These are phyloP conservation scores for Tachysurus fulvidraco DNA, from an alignment of 2,113 vertebrate genomes.

Conservation along the genomic window DNA sequence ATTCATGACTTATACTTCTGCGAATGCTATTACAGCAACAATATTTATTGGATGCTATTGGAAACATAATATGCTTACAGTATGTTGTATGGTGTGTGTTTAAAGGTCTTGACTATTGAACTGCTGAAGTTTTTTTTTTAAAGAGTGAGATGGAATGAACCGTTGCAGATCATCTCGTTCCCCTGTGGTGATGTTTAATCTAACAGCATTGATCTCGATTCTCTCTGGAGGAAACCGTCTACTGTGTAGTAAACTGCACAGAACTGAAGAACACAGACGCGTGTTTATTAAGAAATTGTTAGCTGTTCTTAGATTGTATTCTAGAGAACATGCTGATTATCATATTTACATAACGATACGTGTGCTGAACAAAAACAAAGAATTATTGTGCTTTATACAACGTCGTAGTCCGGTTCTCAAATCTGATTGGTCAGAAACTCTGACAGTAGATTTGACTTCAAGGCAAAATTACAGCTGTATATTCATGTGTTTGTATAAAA, in stretches of 20 bases:
- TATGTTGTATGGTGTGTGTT: not conserved
- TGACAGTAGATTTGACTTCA: not conserved
- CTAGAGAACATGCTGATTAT: not conserved
- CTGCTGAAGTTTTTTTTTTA: not conserved
- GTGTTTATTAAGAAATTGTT: no score
- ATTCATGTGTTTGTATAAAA: not conserved
- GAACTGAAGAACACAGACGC: not conserved
- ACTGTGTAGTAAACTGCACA: slow-evolving; percentile 17
- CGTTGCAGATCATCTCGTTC: slow-evolving; percentile 1
- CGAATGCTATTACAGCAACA: not conserved
- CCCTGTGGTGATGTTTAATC: slow-evolving; percentile 15
- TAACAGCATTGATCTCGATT: slow-evolving; percentile 28
- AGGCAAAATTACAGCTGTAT: not conserved
- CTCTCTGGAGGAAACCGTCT: slow-evolving; percentile 3
- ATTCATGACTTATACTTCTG: not conserved
- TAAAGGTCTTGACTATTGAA: not conserved
- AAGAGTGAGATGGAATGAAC: not conserved
- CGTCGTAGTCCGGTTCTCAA: not conserved
- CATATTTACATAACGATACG: not conserved
- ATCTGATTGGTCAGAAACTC: not conserved
- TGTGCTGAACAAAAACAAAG: not conserved
- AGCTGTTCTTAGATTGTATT: not conserved
- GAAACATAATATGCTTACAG: not conserved
- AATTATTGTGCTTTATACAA: not conserved
- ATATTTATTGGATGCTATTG: no score